Evolutionary conservation across 2,888 invertebrate genomes (phyloP).

Genomic region (Napeogenes sylphis): DNA sequence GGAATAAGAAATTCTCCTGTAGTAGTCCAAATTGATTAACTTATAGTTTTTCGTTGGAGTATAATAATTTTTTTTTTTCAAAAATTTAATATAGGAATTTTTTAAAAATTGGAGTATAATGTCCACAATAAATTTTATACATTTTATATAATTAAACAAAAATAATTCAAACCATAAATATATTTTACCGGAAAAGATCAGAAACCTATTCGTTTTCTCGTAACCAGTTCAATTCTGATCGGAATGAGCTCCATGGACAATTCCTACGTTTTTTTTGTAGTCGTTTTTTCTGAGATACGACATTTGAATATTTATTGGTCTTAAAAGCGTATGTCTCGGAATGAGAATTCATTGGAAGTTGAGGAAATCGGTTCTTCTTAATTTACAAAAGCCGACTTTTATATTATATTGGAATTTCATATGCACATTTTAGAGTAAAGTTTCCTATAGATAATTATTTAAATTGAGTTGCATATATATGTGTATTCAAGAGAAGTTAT

Average conservation of each 20-base stretch:
- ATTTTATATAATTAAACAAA: no score
- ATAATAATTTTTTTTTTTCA: no score
- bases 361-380: slow-evolving; percentile 26
- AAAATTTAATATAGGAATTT: no score
- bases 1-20: background rate
- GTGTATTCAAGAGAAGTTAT: no score
- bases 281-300: slow-evolving; percentile 40
- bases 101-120: no score
- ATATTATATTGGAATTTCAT: slow-evolving; percentile 6
- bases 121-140: no score
- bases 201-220: slow-evolving; percentile 10
- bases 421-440: no score
- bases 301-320: slow-evolving; percentile 57
- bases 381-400: slow-evolving; percentile 12
- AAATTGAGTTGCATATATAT: no score
- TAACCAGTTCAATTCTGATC: slow-evolving; percentile 27
- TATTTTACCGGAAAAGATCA: background rate
- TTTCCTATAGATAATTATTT: no score
- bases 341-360: slow-evolving; percentile 26
- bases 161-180: no score
- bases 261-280: slow-evolving; percentile 22
- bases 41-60: no score
- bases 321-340: slow-evolving; percentile 44
- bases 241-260: slow-evolving; percentile 24
- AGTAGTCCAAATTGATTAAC: no score